These are phyloP conservation scores for Neogale vison DNA, from an alignment of 2,113 vertebrate genomes.

Conservation along the genomic window DNA sequence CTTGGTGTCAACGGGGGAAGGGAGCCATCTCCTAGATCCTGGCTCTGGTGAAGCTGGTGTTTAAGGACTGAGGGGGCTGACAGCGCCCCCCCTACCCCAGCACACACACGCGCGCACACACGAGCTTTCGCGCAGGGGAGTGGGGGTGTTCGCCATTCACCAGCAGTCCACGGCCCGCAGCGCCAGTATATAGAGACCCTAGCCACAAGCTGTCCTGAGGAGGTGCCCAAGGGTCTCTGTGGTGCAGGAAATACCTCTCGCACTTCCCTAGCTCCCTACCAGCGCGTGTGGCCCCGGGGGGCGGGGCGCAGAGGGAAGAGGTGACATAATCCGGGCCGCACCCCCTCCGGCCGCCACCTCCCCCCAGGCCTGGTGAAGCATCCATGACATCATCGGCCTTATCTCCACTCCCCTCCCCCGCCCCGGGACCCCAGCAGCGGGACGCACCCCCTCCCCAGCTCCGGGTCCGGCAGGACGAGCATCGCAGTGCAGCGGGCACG, in stretches of 20 bases:
- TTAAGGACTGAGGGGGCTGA: slow-evolving; percentile 65
- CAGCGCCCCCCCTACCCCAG: neutral
- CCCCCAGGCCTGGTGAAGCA: slow-evolving; percentile 59
- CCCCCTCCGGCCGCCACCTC: slow-evolving; percentile 74
- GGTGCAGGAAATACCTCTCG: slow-evolving; percentile 10
- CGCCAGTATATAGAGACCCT: slow-evolving; percentile 25
- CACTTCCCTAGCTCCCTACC: slow-evolving; percentile 42
- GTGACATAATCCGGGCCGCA: slow-evolving; percentile 81
- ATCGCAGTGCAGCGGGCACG: neutral
- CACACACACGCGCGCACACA: slow-evolving; percentile 57
- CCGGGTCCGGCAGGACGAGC: neutral
- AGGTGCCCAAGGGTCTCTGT: slow-evolving; percentile 31
- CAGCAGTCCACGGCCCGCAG: slow-evolving; percentile 22
- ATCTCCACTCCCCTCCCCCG: slow-evolving; percentile 53
- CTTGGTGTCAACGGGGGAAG: neutral
- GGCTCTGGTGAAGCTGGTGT: slow-evolving; percentile 46
- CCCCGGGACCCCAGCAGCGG: slow-evolving; percentile 56
- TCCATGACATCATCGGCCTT: slow-evolving; percentile 79
- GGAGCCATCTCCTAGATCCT: slow-evolving; percentile 9
- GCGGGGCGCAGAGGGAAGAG: slow-evolving; percentile 78
- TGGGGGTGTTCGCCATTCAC: slow-evolving; percentile 49
- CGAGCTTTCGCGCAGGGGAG: slow-evolving; percentile 45
- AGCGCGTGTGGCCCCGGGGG: slow-evolving; percentile 70
- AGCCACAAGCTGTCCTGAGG: neutral
- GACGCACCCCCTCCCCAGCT: slow-evolving; percentile 71